Conservation (phyloP, 2,113 vertebrate genomes). For the Sylvilagus bachmani region DNA sequence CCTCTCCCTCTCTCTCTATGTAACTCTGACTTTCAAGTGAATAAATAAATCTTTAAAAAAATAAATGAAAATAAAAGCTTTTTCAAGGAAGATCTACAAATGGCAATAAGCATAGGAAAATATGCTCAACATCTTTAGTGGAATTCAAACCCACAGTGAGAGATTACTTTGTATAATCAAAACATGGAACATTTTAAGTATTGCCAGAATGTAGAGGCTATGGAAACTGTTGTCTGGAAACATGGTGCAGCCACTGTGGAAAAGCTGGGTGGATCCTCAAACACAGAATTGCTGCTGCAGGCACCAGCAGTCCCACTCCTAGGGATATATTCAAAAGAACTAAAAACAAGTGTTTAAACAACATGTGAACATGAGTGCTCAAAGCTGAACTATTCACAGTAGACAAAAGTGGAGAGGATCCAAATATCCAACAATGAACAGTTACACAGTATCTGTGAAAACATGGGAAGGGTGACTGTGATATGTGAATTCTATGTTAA, state of each 20-base stretch:
- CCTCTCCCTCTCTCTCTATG: too few relatives aligned
- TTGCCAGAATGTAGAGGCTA: background rate
- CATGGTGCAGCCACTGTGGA: background rate
- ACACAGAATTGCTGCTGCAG: background rate
- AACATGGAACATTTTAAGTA: background rate
- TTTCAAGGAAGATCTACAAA: background rate
- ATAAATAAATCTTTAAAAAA: too few relatives aligned
- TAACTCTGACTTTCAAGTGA: too few relatives aligned
- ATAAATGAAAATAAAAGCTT: background rate
- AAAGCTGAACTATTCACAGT: background rate
- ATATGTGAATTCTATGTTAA: background rate
- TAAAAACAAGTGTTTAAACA: background rate
- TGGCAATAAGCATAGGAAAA: background rate
- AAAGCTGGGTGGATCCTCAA: background rate
- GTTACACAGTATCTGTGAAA: background rate
- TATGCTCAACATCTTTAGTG: background rate
- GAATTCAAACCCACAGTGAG: conserved; percentile 32
- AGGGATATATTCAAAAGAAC: background rate
- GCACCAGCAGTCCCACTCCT: background rate
- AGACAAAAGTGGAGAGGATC: background rate
- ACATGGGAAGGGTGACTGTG: background rate
- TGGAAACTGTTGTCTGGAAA: background rate
- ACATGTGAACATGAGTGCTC: background rate
- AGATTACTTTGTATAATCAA: background rate
- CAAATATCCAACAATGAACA: background rate